Percentiles rank a stretch among this genome's conserved stretches.
Conservation (phyloP, 2,113 vertebrate species). For the Barbus barbus region DNA sequence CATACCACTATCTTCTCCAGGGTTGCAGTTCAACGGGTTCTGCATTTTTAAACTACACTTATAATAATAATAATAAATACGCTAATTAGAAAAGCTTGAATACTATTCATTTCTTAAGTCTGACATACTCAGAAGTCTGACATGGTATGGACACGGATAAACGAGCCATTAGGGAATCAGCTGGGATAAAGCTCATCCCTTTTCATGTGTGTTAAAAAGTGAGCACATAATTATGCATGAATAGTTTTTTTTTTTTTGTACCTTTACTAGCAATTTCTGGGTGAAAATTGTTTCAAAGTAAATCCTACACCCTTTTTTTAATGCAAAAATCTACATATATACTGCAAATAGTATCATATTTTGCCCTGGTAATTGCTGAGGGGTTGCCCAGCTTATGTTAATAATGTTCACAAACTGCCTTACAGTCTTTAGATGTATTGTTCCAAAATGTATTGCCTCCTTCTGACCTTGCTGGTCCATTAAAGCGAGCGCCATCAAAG, state of each 20-base stretch:
- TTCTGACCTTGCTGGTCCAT: conserved; percentile 21
- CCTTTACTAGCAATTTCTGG: not conserved
- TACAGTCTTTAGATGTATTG: conserved; percentile 19
- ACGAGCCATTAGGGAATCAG: not conserved
- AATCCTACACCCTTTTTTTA: too few species aligned
- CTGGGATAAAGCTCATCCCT: not conserved
- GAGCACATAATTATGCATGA: not conserved
- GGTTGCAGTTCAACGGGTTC: too few species aligned
- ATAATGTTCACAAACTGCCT: conserved; percentile 12
- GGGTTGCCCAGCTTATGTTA: not conserved
- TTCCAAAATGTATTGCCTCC: not conserved
- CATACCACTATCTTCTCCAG: too few species aligned
- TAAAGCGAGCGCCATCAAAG: conserved; percentile 17
- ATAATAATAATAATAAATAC: not conserved
- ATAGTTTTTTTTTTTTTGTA: too few species aligned
- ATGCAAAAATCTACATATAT: not conserved
- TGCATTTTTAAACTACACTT: not conserved
- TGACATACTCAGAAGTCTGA: too few species aligned
- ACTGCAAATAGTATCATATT: not conserved
- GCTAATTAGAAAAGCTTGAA: not conserved
- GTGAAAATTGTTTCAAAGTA: not conserved
- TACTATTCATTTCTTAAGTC: too few species aligned
- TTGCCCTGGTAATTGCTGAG: not conserved
- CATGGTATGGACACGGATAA: not conserved
- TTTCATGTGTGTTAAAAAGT: conserved; percentile 4